Conservation (phyloP, 1,140 invertebrate genomes). For the Caenorhabditis briggsae region DNA sequence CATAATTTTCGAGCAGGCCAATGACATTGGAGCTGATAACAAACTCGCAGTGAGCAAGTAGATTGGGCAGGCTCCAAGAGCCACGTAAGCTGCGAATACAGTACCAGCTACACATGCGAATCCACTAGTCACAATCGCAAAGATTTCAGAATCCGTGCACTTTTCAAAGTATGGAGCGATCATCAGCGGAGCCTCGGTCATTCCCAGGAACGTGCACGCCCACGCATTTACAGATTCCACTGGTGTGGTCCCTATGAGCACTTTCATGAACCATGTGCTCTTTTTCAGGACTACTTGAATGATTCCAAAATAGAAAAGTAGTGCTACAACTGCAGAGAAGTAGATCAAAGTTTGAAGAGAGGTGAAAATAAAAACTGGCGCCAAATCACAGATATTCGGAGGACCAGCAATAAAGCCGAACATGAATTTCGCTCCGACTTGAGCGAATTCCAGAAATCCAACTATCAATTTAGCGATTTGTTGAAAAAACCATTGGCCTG, state of each 20-base stretch:
- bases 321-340: slow-evolving; percentile 81
- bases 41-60: slow-evolving; percentile 64
- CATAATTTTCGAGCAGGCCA: slow-evolving; percentile 74
- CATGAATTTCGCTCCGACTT: slow-evolving; percentile 87
- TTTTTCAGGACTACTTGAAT: slow-evolving; percentile 90
- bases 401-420: slow-evolving; percentile 83
- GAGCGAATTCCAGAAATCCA: slow-evolving; percentile 86
- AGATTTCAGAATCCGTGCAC: slow-evolving; percentile 90
- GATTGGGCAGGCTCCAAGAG: slow-evolving; percentile 88
- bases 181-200: slow-evolving; percentile 91
- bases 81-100: slow-evolving; percentile 91
- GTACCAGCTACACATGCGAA: slow-evolving; percentile 95
- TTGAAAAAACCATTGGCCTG: slow-evolving; percentile 85
- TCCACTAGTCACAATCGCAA: slow-evolving; percentile 91
- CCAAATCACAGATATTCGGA: slow-evolving; percentile 83
- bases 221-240: slow-evolving; percentile 92
- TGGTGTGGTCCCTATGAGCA: slow-evolving; percentile 87
- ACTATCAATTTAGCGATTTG: slow-evolving; percentile 79
- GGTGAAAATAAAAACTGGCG: slow-evolving; percentile 81
- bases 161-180: slow-evolving; percentile 87
- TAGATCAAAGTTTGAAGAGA: slow-evolving; percentile 77
- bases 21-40: slow-evolving; percentile 74
- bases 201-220: slow-evolving; percentile 89
- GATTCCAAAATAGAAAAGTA: slow-evolving; percentile 88
- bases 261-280: slow-evolving; percentile 82